Base-by-base conservation (phyloP, 2,888 invertebrate genomes). In the Leptogaster cylindrica region DNA sequence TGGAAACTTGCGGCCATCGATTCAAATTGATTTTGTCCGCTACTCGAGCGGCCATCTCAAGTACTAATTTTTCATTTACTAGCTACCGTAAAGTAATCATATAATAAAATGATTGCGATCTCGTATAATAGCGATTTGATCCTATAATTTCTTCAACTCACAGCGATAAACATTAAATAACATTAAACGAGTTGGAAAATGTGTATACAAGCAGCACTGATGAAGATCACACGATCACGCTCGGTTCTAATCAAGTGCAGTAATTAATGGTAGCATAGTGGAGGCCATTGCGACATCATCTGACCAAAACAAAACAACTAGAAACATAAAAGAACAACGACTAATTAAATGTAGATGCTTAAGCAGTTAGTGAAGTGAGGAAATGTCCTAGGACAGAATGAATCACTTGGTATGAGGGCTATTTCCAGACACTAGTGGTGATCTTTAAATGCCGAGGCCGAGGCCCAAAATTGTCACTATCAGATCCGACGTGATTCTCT, bases 401-500 rank as follows among this genome's bases (percentile, higher is more conserved):
- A 36, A 36, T 36, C 36, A 36, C 3, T 36, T 10, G 3, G 14
- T 7, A 10, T 10, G 10, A n/a, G 36, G n/a, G 2, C 36, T 36
- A 36, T 36, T 36, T 36, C n/a, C 14, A 14, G 10, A 10, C 36
- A 4, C 25, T 27, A 50, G 25, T 25, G 25, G 25, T 2, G 2
- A 10, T 18, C 25, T 25, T 18, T 4, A 8, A 16, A 6, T 16
- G 31, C 8, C 16, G 10, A 16, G 8, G 18, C 6, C 18, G 10
- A 33, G 3, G 18, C 14, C 52, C 52, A 52, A 52, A 52, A 31
- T 52, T 52, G 12, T 23, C n/a, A 52, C 52, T 52, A 52, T 52
- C 52, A 18, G 33, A 52, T 52, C 4, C 31, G 16, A 33, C 10
- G 52, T 6, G n/a, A 16, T 5, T 5, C 16, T 52, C 33, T 52